These are phyloP conservation scores for Pipra filicauda DNA, from an alignment of 2,113 vertebrate species.

Conservation along the genomic window DNA sequence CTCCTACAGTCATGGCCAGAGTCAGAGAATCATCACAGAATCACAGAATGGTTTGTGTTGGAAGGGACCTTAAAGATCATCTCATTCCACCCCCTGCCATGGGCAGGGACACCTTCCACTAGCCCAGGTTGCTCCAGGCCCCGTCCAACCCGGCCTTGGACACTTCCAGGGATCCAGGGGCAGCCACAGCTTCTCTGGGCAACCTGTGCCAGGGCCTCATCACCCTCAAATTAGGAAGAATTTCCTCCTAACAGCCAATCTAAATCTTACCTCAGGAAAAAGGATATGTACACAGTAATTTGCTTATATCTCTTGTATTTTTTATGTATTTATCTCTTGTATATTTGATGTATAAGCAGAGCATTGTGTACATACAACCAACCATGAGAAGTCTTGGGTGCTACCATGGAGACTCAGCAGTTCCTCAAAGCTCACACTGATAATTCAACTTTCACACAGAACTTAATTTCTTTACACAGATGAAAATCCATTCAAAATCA, in stretches of 20 bases:
- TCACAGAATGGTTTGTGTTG: background rate
- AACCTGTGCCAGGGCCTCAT: background rate
- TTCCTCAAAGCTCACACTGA: background rate
- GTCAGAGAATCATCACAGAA: background rate
- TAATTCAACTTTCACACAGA: background rate
- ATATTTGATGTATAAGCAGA: background rate
- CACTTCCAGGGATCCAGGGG: background rate
- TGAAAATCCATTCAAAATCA: background rate
- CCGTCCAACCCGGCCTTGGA: background rate
- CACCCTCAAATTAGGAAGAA: background rate
- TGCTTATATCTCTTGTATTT: background rate
- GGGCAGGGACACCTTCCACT: background rate
- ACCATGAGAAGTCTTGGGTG: background rate
- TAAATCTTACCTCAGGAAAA: background rate
- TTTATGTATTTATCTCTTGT: background rate
- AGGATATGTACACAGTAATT: background rate
- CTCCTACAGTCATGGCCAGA: background rate
- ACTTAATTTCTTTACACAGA: background rate
- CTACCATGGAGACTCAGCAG: background rate
- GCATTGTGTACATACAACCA: background rate
- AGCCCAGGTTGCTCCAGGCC: background rate
- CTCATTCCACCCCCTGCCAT: too few relatives aligned
- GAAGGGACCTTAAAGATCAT: background rate
- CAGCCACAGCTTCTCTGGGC: background rate
- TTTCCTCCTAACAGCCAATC: background rate